phyloP scores from a whole-genome alignment of 2,888 invertebrate genomes.

The Chaetogeoica ovagalla region DNA sequence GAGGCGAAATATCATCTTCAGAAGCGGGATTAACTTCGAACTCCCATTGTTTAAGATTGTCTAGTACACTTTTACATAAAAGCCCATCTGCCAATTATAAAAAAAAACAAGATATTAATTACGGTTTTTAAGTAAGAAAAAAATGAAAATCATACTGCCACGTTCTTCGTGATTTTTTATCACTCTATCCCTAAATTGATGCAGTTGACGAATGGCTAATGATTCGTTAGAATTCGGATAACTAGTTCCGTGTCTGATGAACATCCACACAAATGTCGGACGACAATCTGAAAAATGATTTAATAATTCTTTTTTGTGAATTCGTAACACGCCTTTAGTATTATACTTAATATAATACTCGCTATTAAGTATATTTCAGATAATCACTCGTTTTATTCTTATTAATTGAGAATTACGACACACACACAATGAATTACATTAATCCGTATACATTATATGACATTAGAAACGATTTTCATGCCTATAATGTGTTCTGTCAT shows the following conservation, averaged over 20 bases:
- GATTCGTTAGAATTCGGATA: conserved; percentile 46
- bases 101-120: background rate
- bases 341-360: too few species aligned
- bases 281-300: conserved; percentile 26
- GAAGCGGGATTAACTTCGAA: conserved; percentile 38
- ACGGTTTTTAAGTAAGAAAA: background rate
- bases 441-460: too few species aligned
- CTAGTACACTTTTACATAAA: conserved; percentile 27
- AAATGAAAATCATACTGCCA: conserved; percentile 8
- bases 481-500: background rate
- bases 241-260: conserved; percentile 40
- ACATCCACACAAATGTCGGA: conserved; percentile 42
- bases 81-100: conserved; percentile 11
- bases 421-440: background rate
- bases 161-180: conserved; percentile 49
- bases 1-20: conserved; percentile 44
- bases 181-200: conserved; percentile 39
- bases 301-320: background rate
- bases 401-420: too few species aligned
- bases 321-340: too few species aligned
- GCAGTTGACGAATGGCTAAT: conserved; percentile 19
- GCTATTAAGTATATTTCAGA: background rate
- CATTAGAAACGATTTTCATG: background rate
- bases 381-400: background rate
- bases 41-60: conserved; percentile 46